A percentile compares a stretch with the other conserved stretches of the same genome.
Conservation (phyloP, 2,797 vertebrate genomes). For the Anniella stebbinsi region DNA sequence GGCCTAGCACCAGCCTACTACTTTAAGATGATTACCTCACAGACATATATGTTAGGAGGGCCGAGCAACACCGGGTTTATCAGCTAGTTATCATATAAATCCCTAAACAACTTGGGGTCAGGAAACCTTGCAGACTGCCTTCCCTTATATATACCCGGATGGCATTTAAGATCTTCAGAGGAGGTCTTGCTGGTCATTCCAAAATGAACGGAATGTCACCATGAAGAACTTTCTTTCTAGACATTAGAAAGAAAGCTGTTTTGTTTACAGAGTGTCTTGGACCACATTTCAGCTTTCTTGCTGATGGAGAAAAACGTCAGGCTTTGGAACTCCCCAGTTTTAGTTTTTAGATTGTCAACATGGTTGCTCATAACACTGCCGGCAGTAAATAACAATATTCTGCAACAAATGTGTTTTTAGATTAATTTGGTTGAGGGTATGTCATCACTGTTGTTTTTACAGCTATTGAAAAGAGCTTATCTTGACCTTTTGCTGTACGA, state of each 20-base stretch:
- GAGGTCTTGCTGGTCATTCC: too few relatives aligned
- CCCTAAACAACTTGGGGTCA: too few relatives aligned
- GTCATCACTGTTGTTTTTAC: constrained; percentile 15
- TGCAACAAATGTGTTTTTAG: constrained; percentile 9
- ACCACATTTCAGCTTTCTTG: not conserved
- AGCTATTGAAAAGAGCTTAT: not conserved
- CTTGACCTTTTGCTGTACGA: constrained; percentile 20
- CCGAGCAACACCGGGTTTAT: too few relatives aligned
- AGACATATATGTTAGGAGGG: too few relatives aligned
- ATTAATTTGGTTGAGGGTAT: constrained; percentile 26
- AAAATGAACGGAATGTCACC: too few relatives aligned
- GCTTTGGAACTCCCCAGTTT: not conserved
- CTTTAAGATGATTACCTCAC: too few relatives aligned
- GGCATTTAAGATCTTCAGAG: too few relatives aligned
- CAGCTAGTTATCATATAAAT: too few relatives aligned
- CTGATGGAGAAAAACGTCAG: not conserved
- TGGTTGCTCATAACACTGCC: not conserved
- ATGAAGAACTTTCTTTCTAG: not conserved
- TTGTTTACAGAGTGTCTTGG: not conserved
- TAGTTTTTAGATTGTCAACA: not conserved
- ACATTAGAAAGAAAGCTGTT: not conserved
- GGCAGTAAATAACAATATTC: not conserved
- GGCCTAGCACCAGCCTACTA: too few relatives aligned
- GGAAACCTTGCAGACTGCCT: too few relatives aligned
- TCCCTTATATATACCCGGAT: too few relatives aligned